phyloP scores from a whole-genome alignment of 2,797 vertebrate genomes.

The Graptemys geographica region DNA sequence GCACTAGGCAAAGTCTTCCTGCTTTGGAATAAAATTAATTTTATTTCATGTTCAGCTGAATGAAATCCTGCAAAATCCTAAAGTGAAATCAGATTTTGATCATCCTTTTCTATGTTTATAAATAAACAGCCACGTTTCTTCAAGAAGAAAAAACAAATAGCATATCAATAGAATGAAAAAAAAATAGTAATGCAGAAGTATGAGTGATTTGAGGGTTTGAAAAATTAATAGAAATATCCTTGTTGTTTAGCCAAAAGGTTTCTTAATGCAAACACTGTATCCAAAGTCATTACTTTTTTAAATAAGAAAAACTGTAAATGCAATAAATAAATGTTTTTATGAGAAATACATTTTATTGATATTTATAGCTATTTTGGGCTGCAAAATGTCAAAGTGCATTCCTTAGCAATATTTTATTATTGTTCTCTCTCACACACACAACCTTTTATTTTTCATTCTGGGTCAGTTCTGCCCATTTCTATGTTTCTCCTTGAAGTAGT shows the following conservation, averaged over 20 bases:
- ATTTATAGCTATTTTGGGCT: background rate
- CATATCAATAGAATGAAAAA: background rate
- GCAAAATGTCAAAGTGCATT: background rate
- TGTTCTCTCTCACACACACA: background rate
- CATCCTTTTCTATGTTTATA: background rate
- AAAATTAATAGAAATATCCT: background rate
- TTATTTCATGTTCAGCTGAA: conserved; percentile 31
- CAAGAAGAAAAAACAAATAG: background rate
- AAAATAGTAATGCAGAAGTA: background rate
- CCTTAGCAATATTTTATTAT: background rate
- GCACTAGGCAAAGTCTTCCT: conserved; percentile 5
- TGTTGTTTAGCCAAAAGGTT: background rate
- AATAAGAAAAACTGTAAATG: background rate
- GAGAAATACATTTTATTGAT: background rate
- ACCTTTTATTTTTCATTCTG: background rate
- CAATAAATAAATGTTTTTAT: background rate
- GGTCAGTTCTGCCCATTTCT: background rate
- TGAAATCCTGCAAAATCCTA: conserved; percentile 4
- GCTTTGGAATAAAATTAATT: conserved; percentile 55
- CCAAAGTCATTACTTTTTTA: background rate
- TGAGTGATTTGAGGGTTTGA: background rate
- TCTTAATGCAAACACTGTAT: background rate
- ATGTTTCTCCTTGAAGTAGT: background rate
- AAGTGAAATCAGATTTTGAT: background rate
- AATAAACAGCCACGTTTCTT: background rate